Conservation (phyloP, 1,140 invertebrate species). For the Plodia interpunctella region DNA sequence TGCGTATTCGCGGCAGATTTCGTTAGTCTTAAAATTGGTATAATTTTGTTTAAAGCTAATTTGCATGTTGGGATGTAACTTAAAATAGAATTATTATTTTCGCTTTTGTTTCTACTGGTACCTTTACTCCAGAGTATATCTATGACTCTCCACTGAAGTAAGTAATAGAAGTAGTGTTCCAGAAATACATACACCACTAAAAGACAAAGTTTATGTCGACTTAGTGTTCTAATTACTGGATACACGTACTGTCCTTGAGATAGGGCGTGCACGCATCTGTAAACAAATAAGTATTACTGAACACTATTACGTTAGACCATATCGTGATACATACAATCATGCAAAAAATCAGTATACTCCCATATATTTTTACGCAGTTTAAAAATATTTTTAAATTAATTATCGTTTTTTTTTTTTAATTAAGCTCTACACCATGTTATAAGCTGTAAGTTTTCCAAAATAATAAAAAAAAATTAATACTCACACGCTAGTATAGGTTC, state of each 20-base stretch:
- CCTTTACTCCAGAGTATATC: conserved; percentile 40
- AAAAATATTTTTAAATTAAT: no score
- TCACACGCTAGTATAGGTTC: conserved; percentile 42
- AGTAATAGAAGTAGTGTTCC: conserved; percentile 46
- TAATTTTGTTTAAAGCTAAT: conserved; percentile 12
- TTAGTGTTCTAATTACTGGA: conserved; percentile 37
- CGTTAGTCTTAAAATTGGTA: neutral
- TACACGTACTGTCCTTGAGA: conserved; percentile 44
- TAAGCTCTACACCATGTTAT: no score
- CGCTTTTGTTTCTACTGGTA: conserved; percentile 15
- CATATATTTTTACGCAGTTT: no score
- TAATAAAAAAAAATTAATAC: conserved; percentile 22
- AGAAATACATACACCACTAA: conserved; percentile 34
- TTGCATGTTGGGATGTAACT: conserved; percentile 9
- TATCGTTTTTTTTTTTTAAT: no score
- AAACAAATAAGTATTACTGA: conserved; percentile 30
- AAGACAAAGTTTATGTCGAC: conserved; percentile 31
- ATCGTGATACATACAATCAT: no score
- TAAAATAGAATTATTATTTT: conserved; percentile 17
- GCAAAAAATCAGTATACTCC: no score
- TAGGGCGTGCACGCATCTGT: conserved; percentile 39
- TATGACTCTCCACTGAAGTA: conserved; percentile 42
- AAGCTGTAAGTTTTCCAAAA: no score
- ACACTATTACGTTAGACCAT: no score
- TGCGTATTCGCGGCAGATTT: neutral